Evolutionary conservation across 2,113 vertebrate species (phyloP).

Genomic region (Pitta sordida): DNA sequence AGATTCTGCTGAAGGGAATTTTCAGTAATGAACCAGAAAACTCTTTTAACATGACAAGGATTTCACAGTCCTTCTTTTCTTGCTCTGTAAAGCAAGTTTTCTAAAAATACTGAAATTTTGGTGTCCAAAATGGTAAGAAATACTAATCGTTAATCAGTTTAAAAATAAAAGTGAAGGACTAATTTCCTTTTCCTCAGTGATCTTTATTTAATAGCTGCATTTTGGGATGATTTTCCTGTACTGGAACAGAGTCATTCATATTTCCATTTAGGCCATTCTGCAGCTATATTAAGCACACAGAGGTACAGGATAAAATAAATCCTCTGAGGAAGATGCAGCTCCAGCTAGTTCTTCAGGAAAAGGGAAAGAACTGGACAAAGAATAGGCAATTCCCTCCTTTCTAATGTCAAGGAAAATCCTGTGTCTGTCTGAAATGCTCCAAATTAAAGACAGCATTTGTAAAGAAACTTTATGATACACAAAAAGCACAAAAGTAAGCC

Average conservation of each 20-base stretch:
- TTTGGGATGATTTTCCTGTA: neutral
- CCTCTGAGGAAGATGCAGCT: neutral
- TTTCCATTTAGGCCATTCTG: slow-evolving; percentile 9
- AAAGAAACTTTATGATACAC: neutral
- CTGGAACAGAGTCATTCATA: neutral
- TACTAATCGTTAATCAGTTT: neutral
- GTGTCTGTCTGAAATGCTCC: neutral
- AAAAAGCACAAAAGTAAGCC: neutral
- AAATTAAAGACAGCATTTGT: neutral
- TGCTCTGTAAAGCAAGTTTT: neutral
- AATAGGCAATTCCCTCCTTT: neutral
- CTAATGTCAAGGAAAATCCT: neutral
- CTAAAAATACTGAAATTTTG: neutral
- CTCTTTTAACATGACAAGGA: neutral
- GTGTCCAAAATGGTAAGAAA: neutral
- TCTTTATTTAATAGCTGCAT: neutral
- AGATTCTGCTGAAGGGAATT: neutral
- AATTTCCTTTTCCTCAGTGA: neutral
- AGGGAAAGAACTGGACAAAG: neutral
- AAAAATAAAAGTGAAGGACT: neutral
- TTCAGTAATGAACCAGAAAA: neutral
- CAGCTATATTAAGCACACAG: neutral
- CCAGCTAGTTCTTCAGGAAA: neutral
- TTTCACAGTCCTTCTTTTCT: neutral
- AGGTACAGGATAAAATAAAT: slow-evolving; percentile 3